Evolutionary conservation across 2,888 invertebrate species (phyloP), one percentile per base, ranked within the genome.

Genomic region (Mythimna loreyi): DNA sequence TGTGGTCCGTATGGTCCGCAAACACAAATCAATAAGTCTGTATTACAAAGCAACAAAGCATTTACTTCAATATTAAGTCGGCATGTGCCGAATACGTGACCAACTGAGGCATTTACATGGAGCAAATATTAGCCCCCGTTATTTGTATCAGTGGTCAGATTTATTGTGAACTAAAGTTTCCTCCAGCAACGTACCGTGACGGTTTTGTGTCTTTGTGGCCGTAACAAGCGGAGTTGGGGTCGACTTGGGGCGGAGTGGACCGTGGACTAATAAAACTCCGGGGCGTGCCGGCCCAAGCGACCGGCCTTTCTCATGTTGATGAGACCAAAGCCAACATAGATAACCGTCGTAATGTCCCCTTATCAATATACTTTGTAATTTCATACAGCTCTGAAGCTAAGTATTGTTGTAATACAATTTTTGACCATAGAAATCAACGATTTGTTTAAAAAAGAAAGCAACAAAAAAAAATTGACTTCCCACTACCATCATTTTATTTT

Each of bases 261-360:
- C 81, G 77, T 80, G 86, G 85, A 84, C 89, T 91, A 93, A 94
- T 94, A 94, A 94, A 94, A 92, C 90, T 89, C 73, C 78, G 82
- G 91, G 94, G 94, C 93, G 94, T 90, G 87, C 81, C 81, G 66
- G 75, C 73, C 78, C 75, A 80, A 68, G 73, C 83, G 85, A 77
- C 84, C 85, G 82, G 81, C 91, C 92, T 92, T 92, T 93, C 90
- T 92, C 88, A 92, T 94, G 93, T 90, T 93, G 93, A 93, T 94
- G 90, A 92, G 91, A 80, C 79, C 77, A 80, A 81, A 67, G 61
- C 80, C 72, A 73, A 78, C 70, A 75, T 69, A 78, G 73, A 83
- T 81, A 80, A 77, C 67, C 56, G 56, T 73, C 63, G 40, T 63
- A 53, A 70, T 56, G 28, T 56, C 58, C 56, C 36, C 58, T 67